These are phyloP conservation scores for Ctenicera cuprea DNA, from an alignment of 2,888 invertebrate species.

Conservation along the genomic window DNA sequence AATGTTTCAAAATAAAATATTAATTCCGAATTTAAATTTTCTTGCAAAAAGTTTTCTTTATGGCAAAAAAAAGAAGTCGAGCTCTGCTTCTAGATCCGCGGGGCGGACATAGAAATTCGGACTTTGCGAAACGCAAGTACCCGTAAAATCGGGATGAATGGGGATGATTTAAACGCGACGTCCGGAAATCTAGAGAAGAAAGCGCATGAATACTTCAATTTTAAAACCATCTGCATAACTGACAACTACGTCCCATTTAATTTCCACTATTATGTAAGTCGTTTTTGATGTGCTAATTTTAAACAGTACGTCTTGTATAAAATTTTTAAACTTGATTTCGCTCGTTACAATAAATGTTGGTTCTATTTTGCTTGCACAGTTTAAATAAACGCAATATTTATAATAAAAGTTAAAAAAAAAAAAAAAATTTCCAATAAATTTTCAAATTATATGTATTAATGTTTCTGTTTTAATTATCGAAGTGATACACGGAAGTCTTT, in stretches of 20 bases:
- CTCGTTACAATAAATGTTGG: too few relatives aligned
- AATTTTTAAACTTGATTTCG: too few relatives aligned
- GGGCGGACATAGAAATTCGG: constrained; percentile 23
- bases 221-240: constrained; percentile 29
- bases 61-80: background rate
- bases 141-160: constrained; percentile 62
- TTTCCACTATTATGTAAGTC: constrained; percentile 24
- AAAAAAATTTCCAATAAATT: too few relatives aligned
- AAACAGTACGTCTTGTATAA: background rate
- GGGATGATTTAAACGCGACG: constrained; percentile 61
- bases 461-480: too few relatives aligned
- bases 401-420: too few relatives aligned
- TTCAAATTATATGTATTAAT: too few relatives aligned
- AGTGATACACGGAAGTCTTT: too few relatives aligned
- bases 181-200: constrained; percentile 40
- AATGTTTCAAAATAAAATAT: background rate
- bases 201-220: constrained; percentile 33
- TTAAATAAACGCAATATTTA: too few relatives aligned
- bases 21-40: background rate
- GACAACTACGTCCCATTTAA: constrained; percentile 26
- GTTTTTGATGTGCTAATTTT: background rate
- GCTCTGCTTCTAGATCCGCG: constrained; percentile 3
- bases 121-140: constrained; percentile 54
- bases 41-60: constrained; percentile 6
- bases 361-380: too few relatives aligned